Conservation (phyloP, 2,888 invertebrate species). For the Melikaiella ostensackeni region DNA sequence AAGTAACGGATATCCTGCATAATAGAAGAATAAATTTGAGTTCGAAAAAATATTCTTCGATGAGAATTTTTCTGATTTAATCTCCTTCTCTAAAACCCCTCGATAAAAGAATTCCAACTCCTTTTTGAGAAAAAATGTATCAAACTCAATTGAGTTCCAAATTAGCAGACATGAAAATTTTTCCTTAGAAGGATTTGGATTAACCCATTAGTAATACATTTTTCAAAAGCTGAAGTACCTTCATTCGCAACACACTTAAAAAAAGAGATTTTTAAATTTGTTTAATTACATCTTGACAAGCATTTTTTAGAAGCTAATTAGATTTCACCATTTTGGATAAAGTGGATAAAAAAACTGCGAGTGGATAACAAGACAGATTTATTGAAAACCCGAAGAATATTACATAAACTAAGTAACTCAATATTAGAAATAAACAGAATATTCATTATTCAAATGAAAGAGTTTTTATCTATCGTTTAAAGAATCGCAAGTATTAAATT, state of each 20-base stretch:
- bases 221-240: too few relatives aligned
- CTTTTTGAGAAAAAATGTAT: neutral
- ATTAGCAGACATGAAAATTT: too few relatives aligned
- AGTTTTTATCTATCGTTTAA: neutral
- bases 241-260: too few relatives aligned
- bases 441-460: neutral
- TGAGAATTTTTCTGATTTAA: neutral
- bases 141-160: too few relatives aligned
- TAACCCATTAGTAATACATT: too few relatives aligned
- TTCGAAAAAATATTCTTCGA: neutral
- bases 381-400: neutral
- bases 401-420: neutral
- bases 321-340: neutral
- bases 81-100: neutral
- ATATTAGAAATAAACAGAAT: neutral
- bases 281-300: too few relatives aligned
- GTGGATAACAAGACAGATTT: neutral
- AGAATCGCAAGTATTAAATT: neutral
- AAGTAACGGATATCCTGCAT: neutral
- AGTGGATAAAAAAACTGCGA: neutral
- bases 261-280: too few relatives aligned
- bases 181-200: too few relatives aligned
- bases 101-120: neutral
- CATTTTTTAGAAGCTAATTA: too few relatives aligned
- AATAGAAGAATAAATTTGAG: constrained; percentile 2